Base-by-base conservation (phyloP, 1,140 invertebrate genomes). In the Thaumetopoea pityocampa region DNA sequence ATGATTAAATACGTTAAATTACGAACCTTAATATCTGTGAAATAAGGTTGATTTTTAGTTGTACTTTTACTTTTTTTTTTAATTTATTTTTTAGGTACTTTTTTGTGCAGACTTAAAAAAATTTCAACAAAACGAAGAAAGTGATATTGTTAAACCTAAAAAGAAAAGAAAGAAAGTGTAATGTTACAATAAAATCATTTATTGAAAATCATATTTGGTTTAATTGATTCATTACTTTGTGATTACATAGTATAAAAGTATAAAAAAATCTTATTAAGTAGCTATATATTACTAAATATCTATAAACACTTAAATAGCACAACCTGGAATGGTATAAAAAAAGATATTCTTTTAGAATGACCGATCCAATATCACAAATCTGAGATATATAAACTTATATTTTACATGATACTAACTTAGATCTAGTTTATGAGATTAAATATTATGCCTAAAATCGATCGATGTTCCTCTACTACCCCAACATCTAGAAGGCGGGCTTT, bases 31-130 rank as follows among this genome's bases (percentile, higher is more conserved):
- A n/a, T n/a, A n/a, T n/a, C n/a, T n/a, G n/a, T n/a, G n/a, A n/a
- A n/a, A n/a, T n/a, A n/a, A n/a, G n/a, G n/a, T n/a, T n/a, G n/a
- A n/a, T n/a, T n/a, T n/a, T n/a, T n/a, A n/a, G n/a, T n/a, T n/a
- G n/a, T n/a, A n/a, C n/a, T n/a, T n/a, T n/a, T n/a, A n/a, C n/a
- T n/a, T n/a, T n/a, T n/a, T n/a, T n/a, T n/a, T n/a, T n/a, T n/a
- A n/a, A 5, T 12, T 10, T 19, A 57, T 47, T 43, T 87, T 88
- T 9, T 58, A 93, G 91, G 88, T 94, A n/a, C 66, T 93, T 11
- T 94, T 93, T 76, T 91, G 91, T 77, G 90, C 91, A 20, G 91
- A 93, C 73, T 78, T 94, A 53, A 92, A 90, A 72, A 89, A 90
- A 72, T 92, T 92, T 55, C 85, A 90, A 80, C 60, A 63, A 24